Evolutionary conservation across 37 sponge, comb jelly and placozoan species (phyloP).

Genomic region (Beroe ovata): DNA sequence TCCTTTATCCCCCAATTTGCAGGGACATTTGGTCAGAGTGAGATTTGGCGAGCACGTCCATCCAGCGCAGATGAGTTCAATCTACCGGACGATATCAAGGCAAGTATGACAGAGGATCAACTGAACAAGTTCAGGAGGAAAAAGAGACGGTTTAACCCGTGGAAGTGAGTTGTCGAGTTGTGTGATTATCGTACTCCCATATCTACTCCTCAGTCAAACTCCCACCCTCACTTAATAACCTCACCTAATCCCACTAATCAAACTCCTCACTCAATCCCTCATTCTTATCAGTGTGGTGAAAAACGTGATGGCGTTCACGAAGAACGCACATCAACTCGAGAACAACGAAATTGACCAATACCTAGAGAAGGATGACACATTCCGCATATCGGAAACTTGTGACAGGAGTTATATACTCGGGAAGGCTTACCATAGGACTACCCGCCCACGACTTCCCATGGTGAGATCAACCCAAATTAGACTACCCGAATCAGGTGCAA

Average conservation of each 20-base stretch:
- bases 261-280: too few relatives aligned
- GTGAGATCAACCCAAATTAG: constrained; percentile 72
- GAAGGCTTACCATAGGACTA: constrained; percentile 72
- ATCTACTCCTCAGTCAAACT: too few relatives aligned
- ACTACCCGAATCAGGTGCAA: too few relatives aligned
- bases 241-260: too few relatives aligned
- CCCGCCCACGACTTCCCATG: constrained; percentile 73
- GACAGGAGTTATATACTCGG: constrained; percentile 72
- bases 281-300: constrained; percentile 22
- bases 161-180: too few relatives aligned
- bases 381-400: neutral
- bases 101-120: constrained; percentile 42
- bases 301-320: constrained; percentile 11
- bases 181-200: too few relatives aligned
- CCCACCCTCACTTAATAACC: too few relatives aligned
- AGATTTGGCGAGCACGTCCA: constrained; percentile 6
- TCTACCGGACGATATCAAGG: constrained; percentile 30
- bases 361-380: constrained; percentile 2
- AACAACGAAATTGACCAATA: neutral
- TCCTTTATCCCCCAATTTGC: too few relatives aligned
- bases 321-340: constrained; percentile 6
- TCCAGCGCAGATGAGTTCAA: constrained; percentile 21
- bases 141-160: constrained; percentile 50
- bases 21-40: constrained; percentile 58
- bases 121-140: constrained; percentile 24